Conservation (phyloP, 2,888 invertebrate genomes). For the Diachrysia chrysitis region DNA sequence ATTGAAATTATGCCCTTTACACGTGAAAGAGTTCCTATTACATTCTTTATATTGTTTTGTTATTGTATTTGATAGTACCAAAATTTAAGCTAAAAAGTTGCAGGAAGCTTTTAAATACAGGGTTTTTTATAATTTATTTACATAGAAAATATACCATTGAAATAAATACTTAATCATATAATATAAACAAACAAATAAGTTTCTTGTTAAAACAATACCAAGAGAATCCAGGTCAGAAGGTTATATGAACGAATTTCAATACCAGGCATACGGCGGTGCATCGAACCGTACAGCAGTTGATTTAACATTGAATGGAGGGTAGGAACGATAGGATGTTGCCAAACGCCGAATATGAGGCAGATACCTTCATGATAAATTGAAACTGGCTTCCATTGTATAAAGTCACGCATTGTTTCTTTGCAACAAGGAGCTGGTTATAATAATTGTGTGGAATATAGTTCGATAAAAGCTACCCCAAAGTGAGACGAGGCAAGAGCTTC, state of each 20-base stretch:
- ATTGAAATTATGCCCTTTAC: too few relatives aligned
- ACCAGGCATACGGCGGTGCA: conserved; percentile 37
- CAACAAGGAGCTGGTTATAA: conserved; percentile 30
- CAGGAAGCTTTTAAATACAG: too few relatives aligned
- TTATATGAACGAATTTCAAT: conserved; percentile 44
- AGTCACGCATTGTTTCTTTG: conserved; percentile 60
- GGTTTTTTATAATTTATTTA: too few relatives aligned
- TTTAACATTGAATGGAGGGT: conserved; percentile 70
- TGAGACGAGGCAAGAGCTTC: too few relatives aligned
- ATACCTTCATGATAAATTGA: conserved; percentile 62
- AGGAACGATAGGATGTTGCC: conserved; percentile 64
- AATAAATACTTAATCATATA: background rate
- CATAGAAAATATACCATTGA: background rate
- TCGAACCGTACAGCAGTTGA: conserved; percentile 58
- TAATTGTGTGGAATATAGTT: conserved; percentile 34
- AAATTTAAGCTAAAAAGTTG: too few relatives aligned
- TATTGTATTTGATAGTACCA: too few relatives aligned
- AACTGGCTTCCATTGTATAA: conserved; percentile 57
- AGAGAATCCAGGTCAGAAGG: conserved; percentile 41
- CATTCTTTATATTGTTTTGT: too few relatives aligned
- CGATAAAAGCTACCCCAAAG: too few relatives aligned
- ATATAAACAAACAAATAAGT: background rate
- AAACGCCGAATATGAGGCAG: conserved; percentile 64
- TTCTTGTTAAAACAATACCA: background rate
- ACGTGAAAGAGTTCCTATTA: too few relatives aligned